These are phyloP conservation scores for Sceliomorpha sp. DNA, from an alignment of 2,888 invertebrate species.

Conservation along the genomic window DNA sequence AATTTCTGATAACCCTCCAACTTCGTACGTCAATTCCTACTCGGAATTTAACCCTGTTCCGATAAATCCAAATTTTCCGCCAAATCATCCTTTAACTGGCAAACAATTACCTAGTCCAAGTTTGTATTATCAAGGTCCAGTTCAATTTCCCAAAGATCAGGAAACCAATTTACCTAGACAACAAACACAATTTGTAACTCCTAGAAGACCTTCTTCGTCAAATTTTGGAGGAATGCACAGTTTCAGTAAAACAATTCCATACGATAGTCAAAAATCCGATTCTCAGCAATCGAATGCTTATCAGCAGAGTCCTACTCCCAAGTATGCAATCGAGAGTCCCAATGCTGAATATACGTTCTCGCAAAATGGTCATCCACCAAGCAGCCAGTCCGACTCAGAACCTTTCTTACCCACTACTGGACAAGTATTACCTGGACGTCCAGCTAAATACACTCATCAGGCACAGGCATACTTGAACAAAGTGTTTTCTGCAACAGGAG, in stretches of 20 bases:
- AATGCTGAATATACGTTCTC: conserved; percentile 69
- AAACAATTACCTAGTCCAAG: not conserved
- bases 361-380: conserved; percentile 29
- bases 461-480: conserved; percentile 65
- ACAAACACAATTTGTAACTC: conserved; percentile 63
- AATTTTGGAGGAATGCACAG: not conserved
- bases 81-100: too few species aligned
- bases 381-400: conserved; percentile 26
- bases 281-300: too few species aligned
- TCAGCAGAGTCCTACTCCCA: not conserved
- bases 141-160: conserved; percentile 71
- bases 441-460: conserved; percentile 63
- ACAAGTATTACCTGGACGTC: conserved; percentile 47
- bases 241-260: not conserved
- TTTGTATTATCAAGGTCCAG: conserved; percentile 71
- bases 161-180: conserved; percentile 44
- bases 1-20: conserved; percentile 70
- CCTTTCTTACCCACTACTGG: conserved; percentile 53
- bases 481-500: conserved; percentile 58
- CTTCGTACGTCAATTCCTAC: conserved; percentile 61
- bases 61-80: not conserved
- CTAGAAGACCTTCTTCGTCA: conserved; percentile 12
- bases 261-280: conserved; percentile 20
- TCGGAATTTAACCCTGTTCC: conserved; percentile 32
- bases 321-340: conserved; percentile 60